Conservation (phyloP, 1,140 invertebrate species). For the Cyclargus thomasi region DNA sequence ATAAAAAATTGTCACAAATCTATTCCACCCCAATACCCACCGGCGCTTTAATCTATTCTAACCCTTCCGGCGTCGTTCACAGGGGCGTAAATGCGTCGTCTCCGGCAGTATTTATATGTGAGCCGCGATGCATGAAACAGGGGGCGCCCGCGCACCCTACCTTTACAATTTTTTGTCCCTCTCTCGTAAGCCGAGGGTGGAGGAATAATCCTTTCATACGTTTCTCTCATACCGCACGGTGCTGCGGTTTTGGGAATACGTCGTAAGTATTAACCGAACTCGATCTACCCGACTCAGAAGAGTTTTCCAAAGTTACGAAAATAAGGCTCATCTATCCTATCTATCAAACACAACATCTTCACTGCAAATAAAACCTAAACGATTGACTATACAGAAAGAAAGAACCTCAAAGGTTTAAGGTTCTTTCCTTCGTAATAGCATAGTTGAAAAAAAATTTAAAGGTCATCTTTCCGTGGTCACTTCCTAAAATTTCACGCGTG, state of each 20-base stretch:
- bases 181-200: slow-evolving; percentile 27
- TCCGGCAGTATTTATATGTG: slow-evolving; percentile 24
- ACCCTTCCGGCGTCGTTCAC: neutral
- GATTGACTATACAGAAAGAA: too few species aligned
- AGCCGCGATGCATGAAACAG: slow-evolving; percentile 26
- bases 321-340: too few species aligned
- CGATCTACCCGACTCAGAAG: too few species aligned
- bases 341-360: too few species aligned
- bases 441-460: too few species aligned
- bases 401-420: too few species aligned
- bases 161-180: slow-evolving; percentile 26
- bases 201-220: slow-evolving; percentile 2
- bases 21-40: slow-evolving; percentile 8
- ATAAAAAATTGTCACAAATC: slow-evolving; percentile 16
- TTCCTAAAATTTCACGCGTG: too few species aligned
- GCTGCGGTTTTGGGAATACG: neutral
- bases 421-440: too few species aligned
- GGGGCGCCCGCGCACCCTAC: slow-evolving; percentile 40
- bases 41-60: neutral
- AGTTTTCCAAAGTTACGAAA: too few species aligned
- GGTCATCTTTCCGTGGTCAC: too few species aligned
- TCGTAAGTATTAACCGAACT: too few species aligned
- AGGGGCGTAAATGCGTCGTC: neutral
- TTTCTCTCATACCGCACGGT: neutral
- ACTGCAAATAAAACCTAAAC: too few species aligned